Evolutionary conservation across 2,113 vertebrate species (phyloP), one percentile per base, ranked within the genome.

Genomic region (Herpetotheres cachinnans): DNA sequence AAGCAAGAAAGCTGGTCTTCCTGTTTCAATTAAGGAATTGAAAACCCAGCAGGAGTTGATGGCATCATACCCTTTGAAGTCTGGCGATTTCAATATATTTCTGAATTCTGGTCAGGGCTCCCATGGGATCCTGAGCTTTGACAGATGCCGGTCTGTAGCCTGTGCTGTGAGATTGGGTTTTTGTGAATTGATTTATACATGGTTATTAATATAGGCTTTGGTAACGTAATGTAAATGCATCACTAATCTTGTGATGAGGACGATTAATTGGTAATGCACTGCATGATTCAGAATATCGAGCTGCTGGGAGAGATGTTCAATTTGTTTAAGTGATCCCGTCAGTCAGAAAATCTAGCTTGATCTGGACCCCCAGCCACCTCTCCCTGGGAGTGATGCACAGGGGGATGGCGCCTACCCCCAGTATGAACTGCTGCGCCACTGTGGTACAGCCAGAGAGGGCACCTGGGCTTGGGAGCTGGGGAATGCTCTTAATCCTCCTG

Each of bases 181-280:
- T 69, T 81, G 25, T 86, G 61, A 91, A 66, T 73, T 93, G 71
- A 86, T 94, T 95, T 94, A 62, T 91, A 32, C 72, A 79, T 89
- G 32, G 55, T 94, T 95, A 93, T 94, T 96, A 94, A 90, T 79
- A 74, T 7, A 55, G 70, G 50, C 70, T 85, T 82, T 89, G 66
- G 55, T 93, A 93, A 83, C 4, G 3, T 78, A 83, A 67, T 1
- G 5, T 86, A 90, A 94, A 63, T 89, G 59, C 72, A 56, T 88
- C 82, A 65, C 71, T 95, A 93, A 95, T 97, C 69, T 87, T 79
- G 70, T 66, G 62, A 73, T 62, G 86, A 72, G 78, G 83, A 73
- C 14, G 9, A 66, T 69, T 89, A 79, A 74, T 95, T 93, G 54
- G 85, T 96, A 79, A 93, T 73, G 58, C 81, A 81, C 63, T 62